Percentiles rank a stretch among this genome's conserved stretches.
phyloP scores from a whole-genome alignment of 2,888 invertebrate species.

The Drosophila kokeensis region DNA sequence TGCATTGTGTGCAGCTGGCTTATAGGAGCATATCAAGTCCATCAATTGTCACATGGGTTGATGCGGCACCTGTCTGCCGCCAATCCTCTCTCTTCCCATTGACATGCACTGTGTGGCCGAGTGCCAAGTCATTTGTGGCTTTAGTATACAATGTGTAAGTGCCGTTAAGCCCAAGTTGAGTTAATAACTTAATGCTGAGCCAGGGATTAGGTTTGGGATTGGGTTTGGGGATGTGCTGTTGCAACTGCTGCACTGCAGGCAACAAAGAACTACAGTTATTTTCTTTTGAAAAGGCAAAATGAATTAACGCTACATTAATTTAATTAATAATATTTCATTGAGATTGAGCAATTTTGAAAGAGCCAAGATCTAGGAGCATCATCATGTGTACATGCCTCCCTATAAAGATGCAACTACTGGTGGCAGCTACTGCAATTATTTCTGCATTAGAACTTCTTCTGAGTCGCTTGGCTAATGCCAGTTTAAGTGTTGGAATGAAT shows the following conservation, averaged over 20 bases:
- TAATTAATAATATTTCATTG: conserved; percentile 81
- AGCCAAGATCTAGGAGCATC: conserved; percentile 19
- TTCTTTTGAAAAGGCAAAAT: conserved; percentile 70
- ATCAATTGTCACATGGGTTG: conserved; percentile 55
- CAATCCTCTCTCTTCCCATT: conserved; percentile 24
- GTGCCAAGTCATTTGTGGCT: conserved; percentile 37
- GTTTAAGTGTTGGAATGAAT: conserved; percentile 79
- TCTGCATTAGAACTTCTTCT: conserved; percentile 74
- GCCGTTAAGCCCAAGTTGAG: conserved; percentile 43
- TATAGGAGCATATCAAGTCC: conserved; percentile 52
- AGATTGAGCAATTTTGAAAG: conserved; percentile 75
- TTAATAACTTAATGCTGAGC: conserved; percentile 39
- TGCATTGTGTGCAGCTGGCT: conserved; percentile 32
- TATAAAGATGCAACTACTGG: conserved; percentile 48
- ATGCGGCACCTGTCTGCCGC: conserved; percentile 36
- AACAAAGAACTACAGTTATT: conserved; percentile 55
- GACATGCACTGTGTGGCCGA: conserved; percentile 34
- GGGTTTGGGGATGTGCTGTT: conserved; percentile 28
- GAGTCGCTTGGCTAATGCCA: conserved; percentile 71
- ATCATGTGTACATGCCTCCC: background rate
- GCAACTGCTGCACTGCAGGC: conserved; percentile 51
- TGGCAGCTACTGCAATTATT: conserved; percentile 75
- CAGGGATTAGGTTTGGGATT: conserved; percentile 14
- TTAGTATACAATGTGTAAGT: conserved; percentile 17
- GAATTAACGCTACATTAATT: conserved; percentile 79